Evolutionary conservation across 2,888 invertebrate species (phyloP).

Genomic region (Odontothrips loti): DNA sequence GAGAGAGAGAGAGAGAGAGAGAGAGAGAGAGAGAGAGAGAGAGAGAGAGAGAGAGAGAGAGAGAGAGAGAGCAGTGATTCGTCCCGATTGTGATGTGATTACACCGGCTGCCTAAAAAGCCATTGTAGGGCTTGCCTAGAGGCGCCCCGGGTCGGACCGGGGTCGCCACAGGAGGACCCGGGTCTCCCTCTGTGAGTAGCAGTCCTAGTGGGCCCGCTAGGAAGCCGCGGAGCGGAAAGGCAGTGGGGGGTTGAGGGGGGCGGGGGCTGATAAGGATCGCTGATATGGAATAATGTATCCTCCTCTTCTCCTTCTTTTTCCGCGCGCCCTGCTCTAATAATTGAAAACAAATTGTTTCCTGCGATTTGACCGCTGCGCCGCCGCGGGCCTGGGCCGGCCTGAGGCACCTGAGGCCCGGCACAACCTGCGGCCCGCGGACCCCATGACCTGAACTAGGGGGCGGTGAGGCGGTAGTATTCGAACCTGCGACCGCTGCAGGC

Average conservation of each 20-base stretch:
- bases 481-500: no score
- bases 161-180: not conserved
- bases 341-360: slow-evolving; percentile 23
- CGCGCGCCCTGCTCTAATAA: not conserved
- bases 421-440: no score
- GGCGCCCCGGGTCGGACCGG: no score
- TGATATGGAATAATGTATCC: slow-evolving; percentile 26
- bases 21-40: not conserved
- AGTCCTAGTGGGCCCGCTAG: not conserved
- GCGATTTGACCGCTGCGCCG: not conserved
- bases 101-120: not conserved
- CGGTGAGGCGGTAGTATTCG: no score
- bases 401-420: no score
- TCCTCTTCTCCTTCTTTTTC: not conserved
- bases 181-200: not conserved
- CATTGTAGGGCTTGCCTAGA: not conserved
- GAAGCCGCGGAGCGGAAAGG: slow-evolving; percentile 13
- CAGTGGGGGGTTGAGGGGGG: not conserved
- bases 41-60: not conserved
- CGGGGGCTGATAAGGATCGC: not conserved
- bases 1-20: not conserved
- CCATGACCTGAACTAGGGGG: no score
- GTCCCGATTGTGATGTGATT: slow-evolving; percentile 22
- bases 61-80: not conserved
- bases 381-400: not conserved